Base-by-base conservation (phyloP, 2,113 vertebrate genomes). In the Xyliphius kryptos region DNA sequence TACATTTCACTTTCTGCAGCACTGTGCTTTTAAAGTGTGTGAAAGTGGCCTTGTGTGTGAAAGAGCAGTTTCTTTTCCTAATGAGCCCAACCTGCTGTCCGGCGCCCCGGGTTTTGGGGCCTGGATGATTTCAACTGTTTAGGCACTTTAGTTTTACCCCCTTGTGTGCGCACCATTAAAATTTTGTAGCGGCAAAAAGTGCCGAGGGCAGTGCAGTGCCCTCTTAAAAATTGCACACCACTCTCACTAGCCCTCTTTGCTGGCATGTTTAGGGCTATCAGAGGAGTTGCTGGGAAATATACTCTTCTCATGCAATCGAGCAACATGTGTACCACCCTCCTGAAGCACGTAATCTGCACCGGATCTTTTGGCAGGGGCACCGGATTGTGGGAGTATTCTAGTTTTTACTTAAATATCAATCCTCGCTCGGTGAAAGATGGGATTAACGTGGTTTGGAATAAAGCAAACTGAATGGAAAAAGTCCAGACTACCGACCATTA, bases 291-390 rank as follows among this genome's bases (percentile, higher is more conserved):
- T 68, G 61, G 80, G 70, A 88, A 88, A 88, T 87, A 62, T 80
- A 81, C 79, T 82, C 78, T 86, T 86, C 83, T 82, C 86, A 87
- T 88, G 85, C 87, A 89, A 89, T 70, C 41, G 50, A 26, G 65
- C 72, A 80, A 67, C 72, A 70, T 61, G 52, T 46, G 53, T 68
- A 53, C 65, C 56, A 67, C 56, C 49, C 16, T 13, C 15, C 16
- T 40, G 17, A 43, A 20, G 38, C 61, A 58, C 52, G 7, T 51
- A 62, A 67, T 66, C 46, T 21, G 14, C 70, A 64, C 59, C 26
- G 9, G 71, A 76, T 61, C 26, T 75, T 72, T 69, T 74, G 61
- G 67, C 43, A 54, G 70, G n/a, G n/a, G n/a, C n/a, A n/a, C n/a
- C n/a, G n/a, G n/a, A n/a, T n/a, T n/a, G n/a, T n/a, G n/a, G n/a